Conservation (phyloP, 2,113 vertebrate genomes). For the Rafetus swinhoei region DNA sequence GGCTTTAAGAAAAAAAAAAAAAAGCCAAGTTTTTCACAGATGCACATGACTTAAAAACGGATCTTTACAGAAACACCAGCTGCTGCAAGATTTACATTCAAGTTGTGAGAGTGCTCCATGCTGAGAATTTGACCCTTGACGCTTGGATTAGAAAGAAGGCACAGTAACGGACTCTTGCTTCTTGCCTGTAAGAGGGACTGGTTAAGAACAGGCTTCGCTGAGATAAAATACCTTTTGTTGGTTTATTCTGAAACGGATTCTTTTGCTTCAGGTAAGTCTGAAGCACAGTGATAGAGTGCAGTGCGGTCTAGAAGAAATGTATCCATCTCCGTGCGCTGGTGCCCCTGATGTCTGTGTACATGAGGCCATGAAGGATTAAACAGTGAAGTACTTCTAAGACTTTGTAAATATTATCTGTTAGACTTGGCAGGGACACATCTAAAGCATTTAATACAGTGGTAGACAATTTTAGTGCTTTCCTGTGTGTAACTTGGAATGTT, state of each 20-base stretch:
- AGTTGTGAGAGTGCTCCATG: not conserved
- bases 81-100: slow-evolving; percentile 3
- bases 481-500: not conserved
- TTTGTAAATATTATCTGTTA: slow-evolving; percentile 2
- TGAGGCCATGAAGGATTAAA: not conserved
- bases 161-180: not conserved
- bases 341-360: not conserved
- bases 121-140: not conserved
- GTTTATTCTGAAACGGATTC: not conserved
- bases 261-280: not conserved
- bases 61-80: not conserved
- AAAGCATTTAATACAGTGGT: not conserved
- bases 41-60: not conserved
- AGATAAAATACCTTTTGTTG: not conserved
- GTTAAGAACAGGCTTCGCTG: not conserved
- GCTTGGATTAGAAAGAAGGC: not conserved
- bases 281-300: not conserved
- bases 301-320: not conserved
- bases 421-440: not conserved
- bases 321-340: not conserved
- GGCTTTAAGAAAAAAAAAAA: not conserved
- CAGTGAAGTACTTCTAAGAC: rapidly evolving
- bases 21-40: not conserved
- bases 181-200: not conserved
- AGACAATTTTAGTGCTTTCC: not conserved